These are phyloP conservation scores for Menidia menidia DNA, from an alignment of 2,797 vertebrate genomes.

Conservation along the genomic window DNA sequence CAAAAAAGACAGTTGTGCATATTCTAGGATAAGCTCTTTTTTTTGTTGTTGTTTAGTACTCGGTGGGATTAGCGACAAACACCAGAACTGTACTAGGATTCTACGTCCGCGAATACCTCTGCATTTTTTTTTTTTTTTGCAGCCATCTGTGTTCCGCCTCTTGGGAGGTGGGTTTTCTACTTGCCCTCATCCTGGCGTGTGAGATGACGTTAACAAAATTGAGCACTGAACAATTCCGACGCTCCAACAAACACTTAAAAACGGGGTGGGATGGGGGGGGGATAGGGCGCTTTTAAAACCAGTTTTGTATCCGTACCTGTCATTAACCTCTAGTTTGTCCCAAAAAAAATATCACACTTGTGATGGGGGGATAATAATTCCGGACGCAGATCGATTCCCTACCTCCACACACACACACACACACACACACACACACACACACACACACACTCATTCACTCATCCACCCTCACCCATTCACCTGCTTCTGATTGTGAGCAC, in stretches of 20 bases:
- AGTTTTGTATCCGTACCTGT: slow-evolving; percentile 29
- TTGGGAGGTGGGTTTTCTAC: slow-evolving; percentile 12
- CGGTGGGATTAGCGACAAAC: not conserved
- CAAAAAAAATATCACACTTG: not conserved
- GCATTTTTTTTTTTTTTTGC: slow-evolving; percentile 4
- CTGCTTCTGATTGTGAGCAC: slow-evolving; percentile 32
- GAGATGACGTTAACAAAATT: slow-evolving; percentile 3
- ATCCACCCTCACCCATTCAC: slow-evolving; percentile 14
- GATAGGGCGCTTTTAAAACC: not conserved
- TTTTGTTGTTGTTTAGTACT: not conserved
- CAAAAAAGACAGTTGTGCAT: slow-evolving; percentile 6
- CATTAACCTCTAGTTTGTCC: slow-evolving; percentile 1
- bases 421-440: not conserved
- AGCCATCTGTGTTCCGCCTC: slow-evolving; percentile 17
- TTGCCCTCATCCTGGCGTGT: slow-evolving; percentile 8
- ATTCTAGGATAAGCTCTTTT: not conserved
- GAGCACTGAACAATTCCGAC: slow-evolving; percentile 4
- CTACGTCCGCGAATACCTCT: slow-evolving; percentile 5
- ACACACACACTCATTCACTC: not conserved
- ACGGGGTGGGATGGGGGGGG: not conserved
- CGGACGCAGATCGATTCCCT: slow-evolving; percentile 2
- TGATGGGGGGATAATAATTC: not conserved
- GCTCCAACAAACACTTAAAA: not conserved
- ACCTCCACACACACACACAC: not conserved
- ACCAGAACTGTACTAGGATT: slow-evolving; percentile 10